These are phyloP conservation scores for Pomacea canaliculata DNA, from an alignment of 2,888 invertebrate species.

Conservation along the genomic window DNA sequence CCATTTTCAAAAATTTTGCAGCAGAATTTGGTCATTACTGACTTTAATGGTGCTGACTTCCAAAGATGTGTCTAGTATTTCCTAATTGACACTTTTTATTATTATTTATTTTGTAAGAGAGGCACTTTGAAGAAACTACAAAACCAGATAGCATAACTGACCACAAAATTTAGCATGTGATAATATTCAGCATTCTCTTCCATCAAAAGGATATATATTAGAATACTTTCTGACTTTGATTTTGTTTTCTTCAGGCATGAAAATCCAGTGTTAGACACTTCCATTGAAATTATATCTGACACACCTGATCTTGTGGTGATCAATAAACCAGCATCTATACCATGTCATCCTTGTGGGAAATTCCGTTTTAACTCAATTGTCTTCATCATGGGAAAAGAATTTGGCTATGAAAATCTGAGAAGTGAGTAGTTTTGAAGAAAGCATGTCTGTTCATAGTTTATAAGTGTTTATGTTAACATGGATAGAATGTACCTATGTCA, in stretches of 20 bases:
- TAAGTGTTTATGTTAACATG: too few relatives aligned
- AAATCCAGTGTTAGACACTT: conserved; percentile 94
- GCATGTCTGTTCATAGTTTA: background rate
- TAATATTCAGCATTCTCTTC: too few relatives aligned
- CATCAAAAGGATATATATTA: too few relatives aligned
- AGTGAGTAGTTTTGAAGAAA: conserved; percentile 68
- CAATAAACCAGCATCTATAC: conserved; percentile 99
- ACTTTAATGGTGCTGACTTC: background rate
- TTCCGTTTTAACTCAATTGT: conserved; percentile 97
- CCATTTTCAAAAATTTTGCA: background rate
- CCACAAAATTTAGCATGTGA: too few relatives aligned
- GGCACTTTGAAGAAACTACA: background rate
- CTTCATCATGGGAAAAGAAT: conserved; percentile 95
- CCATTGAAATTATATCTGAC: conserved; percentile 95
- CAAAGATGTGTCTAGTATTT: background rate
- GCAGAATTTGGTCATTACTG: too few relatives aligned
- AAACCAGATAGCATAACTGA: too few relatives aligned
- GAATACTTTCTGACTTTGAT: too few relatives aligned
- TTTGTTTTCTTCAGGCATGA: conserved; percentile 78
- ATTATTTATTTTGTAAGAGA: background rate
- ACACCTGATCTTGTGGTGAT: conserved; percentile 99
- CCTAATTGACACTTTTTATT: background rate
- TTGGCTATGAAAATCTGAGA: conserved; percentile 91
- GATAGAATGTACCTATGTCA: too few relatives aligned
- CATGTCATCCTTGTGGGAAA: conserved; percentile 98